Percentiles rank a stretch among this genome's conserved stretches.
Conservation (phyloP, 23 tunicate genomes). For the Halocynthia roretzi region DNA sequence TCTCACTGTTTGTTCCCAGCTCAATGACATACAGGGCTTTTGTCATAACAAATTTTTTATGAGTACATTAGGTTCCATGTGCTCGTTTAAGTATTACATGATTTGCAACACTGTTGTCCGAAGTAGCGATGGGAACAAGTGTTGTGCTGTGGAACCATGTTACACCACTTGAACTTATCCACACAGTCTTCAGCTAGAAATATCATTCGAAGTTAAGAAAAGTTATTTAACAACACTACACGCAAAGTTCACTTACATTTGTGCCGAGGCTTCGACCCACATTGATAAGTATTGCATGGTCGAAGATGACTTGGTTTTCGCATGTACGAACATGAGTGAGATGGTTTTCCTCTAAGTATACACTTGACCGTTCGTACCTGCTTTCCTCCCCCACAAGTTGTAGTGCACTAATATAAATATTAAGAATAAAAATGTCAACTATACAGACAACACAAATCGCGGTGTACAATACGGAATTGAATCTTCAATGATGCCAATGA, state of each 20-base stretch:
- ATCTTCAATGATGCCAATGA: background rate
- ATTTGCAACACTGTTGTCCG: constrained; percentile 61
- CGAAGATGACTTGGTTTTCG: constrained; percentile 38
- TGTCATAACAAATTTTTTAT: too few species aligned
- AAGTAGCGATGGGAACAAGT: constrained; percentile 65
- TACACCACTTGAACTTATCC: constrained; percentile 76
- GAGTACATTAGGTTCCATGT: too few species aligned
- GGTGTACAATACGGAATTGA: background rate
- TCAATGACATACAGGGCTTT: too few species aligned
- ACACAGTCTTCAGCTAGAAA: constrained; percentile 16
- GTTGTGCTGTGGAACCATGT: constrained; percentile 59
- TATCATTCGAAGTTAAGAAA: background rate
- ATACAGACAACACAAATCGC: too few species aligned
- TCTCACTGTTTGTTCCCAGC: too few species aligned
- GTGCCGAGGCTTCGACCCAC: constrained; percentile 6
- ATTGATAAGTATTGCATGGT: constrained; percentile 63
- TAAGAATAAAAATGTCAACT: background rate
- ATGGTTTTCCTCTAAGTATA: constrained; percentile 32
- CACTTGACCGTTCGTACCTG: constrained; percentile 71
- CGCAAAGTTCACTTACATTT: too few species aligned
- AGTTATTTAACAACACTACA: background rate
- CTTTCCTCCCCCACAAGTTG: constrained; percentile 67
- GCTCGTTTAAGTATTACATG: constrained; percentile 23
- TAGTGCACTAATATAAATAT: constrained; percentile 47
- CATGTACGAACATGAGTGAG: constrained; percentile 30